A percentile compares a stretch with the other conserved stretches of the same genome.
Conservation (phyloP, 1,140 invertebrate species). For the Pseudoatta argentina region DNA sequence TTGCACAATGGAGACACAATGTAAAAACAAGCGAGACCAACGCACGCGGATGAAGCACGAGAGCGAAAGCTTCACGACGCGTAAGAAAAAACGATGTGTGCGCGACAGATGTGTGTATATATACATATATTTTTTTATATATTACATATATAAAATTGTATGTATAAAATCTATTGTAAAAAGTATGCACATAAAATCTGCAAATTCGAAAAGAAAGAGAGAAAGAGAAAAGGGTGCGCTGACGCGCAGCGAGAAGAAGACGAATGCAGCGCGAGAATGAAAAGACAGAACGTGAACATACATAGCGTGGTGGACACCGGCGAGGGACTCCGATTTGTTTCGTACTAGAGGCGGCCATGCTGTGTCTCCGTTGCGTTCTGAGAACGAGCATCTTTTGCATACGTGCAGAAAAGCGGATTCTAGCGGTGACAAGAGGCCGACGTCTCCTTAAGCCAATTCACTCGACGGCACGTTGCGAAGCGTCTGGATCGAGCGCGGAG, state of each 20-base stretch:
- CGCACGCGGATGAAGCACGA: neutral
- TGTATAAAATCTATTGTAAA: neutral
- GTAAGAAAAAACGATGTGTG: neutral
- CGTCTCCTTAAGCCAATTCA: constrained; percentile 45
- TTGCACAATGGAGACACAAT: constrained; percentile 38
- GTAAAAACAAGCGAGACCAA: constrained; percentile 33
- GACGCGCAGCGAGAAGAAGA: constrained; percentile 2
- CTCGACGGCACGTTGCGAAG: constrained; percentile 30
- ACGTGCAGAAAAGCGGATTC: constrained; percentile 57
- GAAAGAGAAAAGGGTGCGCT: constrained; percentile 9
- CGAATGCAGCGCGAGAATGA: constrained; percentile 14
- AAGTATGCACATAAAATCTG: neutral
- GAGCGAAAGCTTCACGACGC: constrained; percentile 35
- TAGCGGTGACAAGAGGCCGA: neutral
- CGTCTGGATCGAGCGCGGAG: constrained; percentile 1
- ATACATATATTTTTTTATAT: neutral
- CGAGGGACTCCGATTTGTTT: constrained; percentile 70
- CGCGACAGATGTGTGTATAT: too few species aligned
- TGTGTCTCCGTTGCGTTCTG: constrained; percentile 73
- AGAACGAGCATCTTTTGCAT: constrained; percentile 68
- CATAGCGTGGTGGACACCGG: constrained; percentile 67
- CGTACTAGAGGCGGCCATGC: constrained; percentile 73
- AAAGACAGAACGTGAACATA: constrained; percentile 23
- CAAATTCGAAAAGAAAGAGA: neutral
- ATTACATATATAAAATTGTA: neutral